A percentile compares a stretch with the other conserved stretches of the same genome.
phyloP scores from a whole-genome alignment of 2,113 vertebrate genomes.

The Clarias batrachus region DNA sequence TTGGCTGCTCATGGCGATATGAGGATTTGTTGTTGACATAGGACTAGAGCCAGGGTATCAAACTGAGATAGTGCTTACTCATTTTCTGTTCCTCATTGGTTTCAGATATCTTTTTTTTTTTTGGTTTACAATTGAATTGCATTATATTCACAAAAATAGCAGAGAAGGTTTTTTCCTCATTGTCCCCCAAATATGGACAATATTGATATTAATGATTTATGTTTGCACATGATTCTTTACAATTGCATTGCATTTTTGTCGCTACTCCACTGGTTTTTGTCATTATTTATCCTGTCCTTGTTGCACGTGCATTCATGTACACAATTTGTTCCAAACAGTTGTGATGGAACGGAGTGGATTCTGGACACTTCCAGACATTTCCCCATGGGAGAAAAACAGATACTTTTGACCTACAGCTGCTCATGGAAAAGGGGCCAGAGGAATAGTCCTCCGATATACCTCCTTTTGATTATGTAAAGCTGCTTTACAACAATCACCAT shows the following conservation, averaged over 20 bases:
- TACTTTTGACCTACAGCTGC: slow-evolving; percentile 54
- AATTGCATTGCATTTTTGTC: background rate
- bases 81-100: slow-evolving; percentile 45
- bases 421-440: slow-evolving; percentile 33
- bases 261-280: slow-evolving; percentile 6
- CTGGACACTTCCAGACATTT: slow-evolving; percentile 46
- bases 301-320: slow-evolving; percentile 9
- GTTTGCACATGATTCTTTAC: background rate
- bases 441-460: slow-evolving; percentile 33
- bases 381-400: slow-evolving; percentile 41
- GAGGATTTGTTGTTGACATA: slow-evolving; percentile 65
- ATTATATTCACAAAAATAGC: background rate
- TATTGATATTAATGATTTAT: background rate
- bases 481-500: no score
- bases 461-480: no score
- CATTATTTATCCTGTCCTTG: slow-evolving; percentile 13
- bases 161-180: slow-evolving; percentile 1
- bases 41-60: slow-evolving; percentile 55
- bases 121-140: background rate
- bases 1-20: slow-evolving; percentile 28
- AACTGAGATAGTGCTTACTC: slow-evolving; percentile 29
- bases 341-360: slow-evolving; percentile 14
- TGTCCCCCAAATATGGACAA: background rate
- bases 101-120: slow-evolving; percentile 43
- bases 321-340: slow-evolving; percentile 6